Conservation (phyloP, 2,888 invertebrate species). For the Euclidia mi region DNA sequence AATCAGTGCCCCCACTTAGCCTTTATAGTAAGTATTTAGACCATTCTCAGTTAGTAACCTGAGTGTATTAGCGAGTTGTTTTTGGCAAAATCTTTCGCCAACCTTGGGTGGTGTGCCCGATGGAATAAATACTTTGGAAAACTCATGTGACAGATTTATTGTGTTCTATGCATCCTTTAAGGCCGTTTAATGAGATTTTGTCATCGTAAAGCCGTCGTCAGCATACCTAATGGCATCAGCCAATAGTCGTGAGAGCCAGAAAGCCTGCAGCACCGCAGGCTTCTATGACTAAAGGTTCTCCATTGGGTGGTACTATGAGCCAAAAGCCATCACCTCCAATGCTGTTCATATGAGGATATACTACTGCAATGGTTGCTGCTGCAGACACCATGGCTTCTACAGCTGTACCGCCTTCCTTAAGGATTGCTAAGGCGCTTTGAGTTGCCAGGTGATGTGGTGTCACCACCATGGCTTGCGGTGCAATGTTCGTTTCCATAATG, state of each 20-base stretch:
- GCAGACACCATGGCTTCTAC: slow-evolving; percentile 84
- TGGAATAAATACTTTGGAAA: slow-evolving; percentile 66
- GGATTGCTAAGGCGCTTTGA: slow-evolving; percentile 77
- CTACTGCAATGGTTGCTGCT: slow-evolving; percentile 81
- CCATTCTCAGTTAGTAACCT: slow-evolving; percentile 72
- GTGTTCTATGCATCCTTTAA: slow-evolving; percentile 36
- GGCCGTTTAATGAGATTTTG: slow-evolving; percentile 58
- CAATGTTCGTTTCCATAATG: slow-evolving; percentile 69
- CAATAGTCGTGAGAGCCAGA: slow-evolving; percentile 70
- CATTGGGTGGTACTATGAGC: slow-evolving; percentile 81
- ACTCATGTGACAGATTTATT: slow-evolving; percentile 52
- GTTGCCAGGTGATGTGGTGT: slow-evolving; percentile 84
- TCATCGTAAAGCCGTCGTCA: slow-evolving; percentile 76
- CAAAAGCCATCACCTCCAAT: slow-evolving; percentile 85
- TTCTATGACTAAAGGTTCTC: slow-evolving; percentile 79
- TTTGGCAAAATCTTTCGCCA: slow-evolving; percentile 75
- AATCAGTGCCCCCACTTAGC: slow-evolving; percentile 75
- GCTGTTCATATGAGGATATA: slow-evolving; percentile 83
- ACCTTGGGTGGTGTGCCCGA: slow-evolving; percentile 65
- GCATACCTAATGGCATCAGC: slow-evolving; percentile 81
- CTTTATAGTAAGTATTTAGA: slow-evolving; percentile 78
- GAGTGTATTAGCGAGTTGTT: slow-evolving; percentile 73
- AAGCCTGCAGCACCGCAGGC: slow-evolving; percentile 81
- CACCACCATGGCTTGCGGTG: slow-evolving; percentile 80
- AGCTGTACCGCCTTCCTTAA: slow-evolving; percentile 81